These are phyloP conservation scores for Piscicola geometra DNA, from an alignment of 2,888 invertebrate genomes.

Conservation along the genomic window DNA sequence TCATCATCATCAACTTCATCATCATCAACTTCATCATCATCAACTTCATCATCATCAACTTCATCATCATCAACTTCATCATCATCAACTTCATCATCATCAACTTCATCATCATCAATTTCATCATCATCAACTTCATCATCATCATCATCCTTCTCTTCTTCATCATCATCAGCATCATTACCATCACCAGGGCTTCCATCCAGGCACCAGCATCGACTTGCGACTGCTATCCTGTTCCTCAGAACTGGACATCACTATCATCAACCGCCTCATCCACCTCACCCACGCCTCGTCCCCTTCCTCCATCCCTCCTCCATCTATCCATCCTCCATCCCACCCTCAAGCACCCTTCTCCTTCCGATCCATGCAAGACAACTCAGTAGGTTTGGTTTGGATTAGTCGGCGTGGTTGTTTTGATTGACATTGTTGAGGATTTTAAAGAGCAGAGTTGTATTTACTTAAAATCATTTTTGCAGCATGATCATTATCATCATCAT, in stretches of 20 bases:
- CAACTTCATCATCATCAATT: slow-evolving; percentile 7
- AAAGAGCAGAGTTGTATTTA: no score
- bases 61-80: neutral
- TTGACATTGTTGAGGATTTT: no score
- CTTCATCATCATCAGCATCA: no score
- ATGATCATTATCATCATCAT: no score
- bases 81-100: slow-evolving; percentile 20
- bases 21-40: slow-evolving; percentile 15
- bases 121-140: neutral
- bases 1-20: slow-evolving; percentile 13
- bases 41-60: neutral
- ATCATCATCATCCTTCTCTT: no score
- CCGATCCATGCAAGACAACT: no score
- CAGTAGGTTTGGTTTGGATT: no score
- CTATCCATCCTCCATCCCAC: no score
- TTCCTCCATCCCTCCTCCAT: neutral
- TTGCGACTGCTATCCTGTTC: neutral
- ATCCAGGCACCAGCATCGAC: neutral
- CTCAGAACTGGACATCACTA: slow-evolving; percentile 18
- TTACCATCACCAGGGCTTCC: neutral
- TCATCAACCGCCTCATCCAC: slow-evolving; percentile 7
- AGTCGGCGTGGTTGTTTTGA: no score
- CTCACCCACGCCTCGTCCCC: neutral
- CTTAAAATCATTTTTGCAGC: no score
- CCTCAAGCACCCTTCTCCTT: no score